Conservation (phyloP, 1,140 invertebrate species). For the Grapholita molesta region DNA sequence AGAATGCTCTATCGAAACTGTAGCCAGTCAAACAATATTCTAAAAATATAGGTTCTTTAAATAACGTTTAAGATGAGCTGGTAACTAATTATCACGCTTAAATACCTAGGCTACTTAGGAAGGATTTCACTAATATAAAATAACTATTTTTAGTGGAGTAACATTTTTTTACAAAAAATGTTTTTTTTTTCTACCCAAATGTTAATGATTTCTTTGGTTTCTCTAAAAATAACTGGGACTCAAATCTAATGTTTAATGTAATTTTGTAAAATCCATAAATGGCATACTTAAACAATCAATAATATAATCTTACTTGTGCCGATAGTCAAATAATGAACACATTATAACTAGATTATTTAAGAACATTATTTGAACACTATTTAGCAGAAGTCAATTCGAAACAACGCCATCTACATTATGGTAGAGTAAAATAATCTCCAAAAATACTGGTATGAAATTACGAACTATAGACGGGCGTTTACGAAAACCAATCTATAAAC, state of each 20-base stretch:
- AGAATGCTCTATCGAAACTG: background rate
- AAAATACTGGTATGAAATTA: slow-evolving; percentile 7
- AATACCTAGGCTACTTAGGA: slow-evolving; percentile 11
- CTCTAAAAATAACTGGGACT: slow-evolving; percentile 7
- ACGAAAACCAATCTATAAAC: background rate
- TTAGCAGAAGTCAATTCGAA: slow-evolving; percentile 7
- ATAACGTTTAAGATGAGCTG: slow-evolving; percentile 14
- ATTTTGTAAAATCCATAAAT: slow-evolving; percentile 1
- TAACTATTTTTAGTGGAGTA: slow-evolving; percentile 9
- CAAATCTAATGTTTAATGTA: background rate
- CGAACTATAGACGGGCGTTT: background rate
- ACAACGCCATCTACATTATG: background rate
- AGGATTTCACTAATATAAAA: slow-evolving; percentile 15
- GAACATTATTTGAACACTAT: slow-evolving; percentile 16
- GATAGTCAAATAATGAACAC: slow-evolving; percentile 16
- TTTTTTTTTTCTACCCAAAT: slow-evolving; percentile 6
- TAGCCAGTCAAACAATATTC: background rate
- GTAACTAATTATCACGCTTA: slow-evolving; percentile 22
- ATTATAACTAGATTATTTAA: slow-evolving; percentile 16
- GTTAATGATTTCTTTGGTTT: slow-evolving; percentile 26
- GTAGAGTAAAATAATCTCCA: slow-evolving; percentile 10
- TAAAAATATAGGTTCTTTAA: background rate
- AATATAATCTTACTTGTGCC: background rate
- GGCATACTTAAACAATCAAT: background rate
- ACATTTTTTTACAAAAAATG: slow-evolving; percentile 7